Evolutionary conservation across 2,797 vertebrate species (phyloP).

Genomic region (Oryzias dopingdopingensis): DNA sequence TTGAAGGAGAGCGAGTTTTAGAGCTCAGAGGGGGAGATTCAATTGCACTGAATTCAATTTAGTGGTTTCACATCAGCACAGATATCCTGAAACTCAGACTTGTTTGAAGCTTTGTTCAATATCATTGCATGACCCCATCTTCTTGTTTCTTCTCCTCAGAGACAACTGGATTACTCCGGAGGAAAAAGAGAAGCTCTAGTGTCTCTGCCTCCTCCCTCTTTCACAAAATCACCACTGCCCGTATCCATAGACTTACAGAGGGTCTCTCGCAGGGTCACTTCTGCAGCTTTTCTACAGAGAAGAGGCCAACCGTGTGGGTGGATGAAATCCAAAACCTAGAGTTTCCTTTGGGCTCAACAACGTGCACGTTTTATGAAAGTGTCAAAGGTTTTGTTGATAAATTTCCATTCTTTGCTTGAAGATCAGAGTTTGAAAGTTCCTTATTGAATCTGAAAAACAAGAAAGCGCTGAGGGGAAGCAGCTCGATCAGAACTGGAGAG

Average conservation of each 20-base stretch:
- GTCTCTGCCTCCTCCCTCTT: slow-evolving; percentile 35
- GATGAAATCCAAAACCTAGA: slow-evolving; percentile 43
- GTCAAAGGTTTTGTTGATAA: slow-evolving; percentile 52
- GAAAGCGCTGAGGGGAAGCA: slow-evolving; percentile 15
- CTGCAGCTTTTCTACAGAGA: slow-evolving; percentile 41
- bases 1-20: slow-evolving; percentile 54
- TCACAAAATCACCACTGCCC: slow-evolving; percentile 31
- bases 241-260: slow-evolving; percentile 47
- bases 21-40: slow-evolving; percentile 58
- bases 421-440: slow-evolving; percentile 34
- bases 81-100: slow-evolving; percentile 76
- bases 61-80: slow-evolving; percentile 71
- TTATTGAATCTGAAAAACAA: slow-evolving; percentile 24
- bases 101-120: slow-evolving; percentile 69
- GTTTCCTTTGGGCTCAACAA: slow-evolving; percentile 47
- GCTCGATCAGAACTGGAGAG: slow-evolving; percentile 19
- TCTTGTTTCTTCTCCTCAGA: slow-evolving; percentile 58
- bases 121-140: slow-evolving; percentile 65
- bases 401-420: slow-evolving; percentile 31
- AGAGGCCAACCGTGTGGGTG: slow-evolving; percentile 58
- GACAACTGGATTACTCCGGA: slow-evolving; percentile 55
- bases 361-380: slow-evolving; percentile 37
- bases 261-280: slow-evolving; percentile 45
- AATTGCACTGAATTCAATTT: slow-evolving; percentile 79
- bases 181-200: slow-evolving; percentile 47